phyloP scores from a whole-genome alignment of 2,888 invertebrate species.

The Platycnemis pennipes region DNA sequence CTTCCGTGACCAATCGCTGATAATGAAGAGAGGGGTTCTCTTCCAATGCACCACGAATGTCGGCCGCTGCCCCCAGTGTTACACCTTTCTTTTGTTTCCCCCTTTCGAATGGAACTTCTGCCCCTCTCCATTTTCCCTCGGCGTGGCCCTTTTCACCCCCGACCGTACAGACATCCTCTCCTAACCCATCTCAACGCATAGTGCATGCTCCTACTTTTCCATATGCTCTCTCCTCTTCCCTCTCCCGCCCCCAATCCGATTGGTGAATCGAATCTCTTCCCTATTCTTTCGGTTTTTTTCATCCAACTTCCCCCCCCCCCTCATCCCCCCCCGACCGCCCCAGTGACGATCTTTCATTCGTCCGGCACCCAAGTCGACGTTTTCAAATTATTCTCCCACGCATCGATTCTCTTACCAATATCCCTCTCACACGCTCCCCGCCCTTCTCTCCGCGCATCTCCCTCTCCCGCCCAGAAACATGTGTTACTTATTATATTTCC shows the following conservation, averaged over 20 bases:
- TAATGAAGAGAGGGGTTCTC: conserved; percentile 48
- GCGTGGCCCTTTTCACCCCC: neutral
- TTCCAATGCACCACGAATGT: conserved; percentile 35
- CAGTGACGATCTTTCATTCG: conserved; percentile 59
- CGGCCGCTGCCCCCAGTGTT: conserved; percentile 59
- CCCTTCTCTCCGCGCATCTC: neutral
- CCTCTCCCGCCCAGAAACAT: conserved; percentile 27
- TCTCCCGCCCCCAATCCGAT: conserved; percentile 18
- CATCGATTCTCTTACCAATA: conserved; percentile 28
- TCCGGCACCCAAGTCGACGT: conserved; percentile 27
- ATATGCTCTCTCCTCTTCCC: neutral
- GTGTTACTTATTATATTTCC: conserved; percentile 64
- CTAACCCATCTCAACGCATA: neutral
- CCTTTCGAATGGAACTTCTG: conserved; percentile 21
- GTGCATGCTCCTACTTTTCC: neutral
- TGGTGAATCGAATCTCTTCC: conserved; percentile 49
- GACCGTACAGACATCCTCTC: neutral
- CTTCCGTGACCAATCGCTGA: conserved; percentile 59
- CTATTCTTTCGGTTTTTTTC: conserved; percentile 33
- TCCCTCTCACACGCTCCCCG: neutral
- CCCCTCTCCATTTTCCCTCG: neutral
- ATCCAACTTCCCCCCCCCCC: neutral
- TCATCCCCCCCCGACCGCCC: neutral
- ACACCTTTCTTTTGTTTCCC: conserved; percentile 59
- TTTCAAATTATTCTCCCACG: conserved; percentile 51